phyloP scores from a whole-genome alignment of 1,140 invertebrate genomes.

The Pygmarrhopalites habei region DNA sequence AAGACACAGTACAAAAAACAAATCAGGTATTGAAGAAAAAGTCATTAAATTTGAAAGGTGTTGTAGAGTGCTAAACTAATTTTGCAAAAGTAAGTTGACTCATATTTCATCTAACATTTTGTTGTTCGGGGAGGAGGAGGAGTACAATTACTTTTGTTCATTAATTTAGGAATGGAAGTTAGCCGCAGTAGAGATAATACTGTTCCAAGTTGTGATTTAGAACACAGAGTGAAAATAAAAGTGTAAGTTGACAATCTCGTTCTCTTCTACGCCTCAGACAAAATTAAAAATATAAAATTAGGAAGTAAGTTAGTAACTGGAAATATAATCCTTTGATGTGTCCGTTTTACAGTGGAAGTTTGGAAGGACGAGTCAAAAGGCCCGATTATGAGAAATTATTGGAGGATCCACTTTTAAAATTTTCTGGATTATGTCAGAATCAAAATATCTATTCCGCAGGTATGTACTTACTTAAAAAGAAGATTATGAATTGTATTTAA shows the following conservation, averaged over 20 bases:
- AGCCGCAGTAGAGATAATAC: slow-evolving; percentile 41
- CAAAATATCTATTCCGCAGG: slow-evolving; percentile 55
- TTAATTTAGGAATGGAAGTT: no score
- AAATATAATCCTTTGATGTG: slow-evolving; percentile 34
- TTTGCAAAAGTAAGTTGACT: no score
- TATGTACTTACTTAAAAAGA: no score
- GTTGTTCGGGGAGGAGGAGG: no score
- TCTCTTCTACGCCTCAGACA: neutral
- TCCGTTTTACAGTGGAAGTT: slow-evolving; percentile 73
- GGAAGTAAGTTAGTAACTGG: slow-evolving; percentile 9
- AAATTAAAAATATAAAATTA: slow-evolving; percentile 18
- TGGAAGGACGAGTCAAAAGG: slow-evolving; percentile 79
- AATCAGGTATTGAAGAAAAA: no score
- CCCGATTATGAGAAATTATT: slow-evolving; percentile 82
- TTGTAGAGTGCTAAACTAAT: no score
- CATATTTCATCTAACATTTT: no score
- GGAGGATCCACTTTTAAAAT: slow-evolving; percentile 80
- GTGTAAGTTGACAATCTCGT: slow-evolving; percentile 60
- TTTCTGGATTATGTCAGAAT: slow-evolving; percentile 75
- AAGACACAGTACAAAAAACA: no score
- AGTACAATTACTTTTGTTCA: no score
- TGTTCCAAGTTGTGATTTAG: slow-evolving; percentile 84
- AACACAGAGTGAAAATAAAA: slow-evolving; percentile 82
- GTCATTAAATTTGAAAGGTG: no score
- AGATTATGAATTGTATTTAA: no score